Base-by-base conservation (phyloP, 2,888 invertebrate genomes). In the Mylabris sibirica region DNA sequence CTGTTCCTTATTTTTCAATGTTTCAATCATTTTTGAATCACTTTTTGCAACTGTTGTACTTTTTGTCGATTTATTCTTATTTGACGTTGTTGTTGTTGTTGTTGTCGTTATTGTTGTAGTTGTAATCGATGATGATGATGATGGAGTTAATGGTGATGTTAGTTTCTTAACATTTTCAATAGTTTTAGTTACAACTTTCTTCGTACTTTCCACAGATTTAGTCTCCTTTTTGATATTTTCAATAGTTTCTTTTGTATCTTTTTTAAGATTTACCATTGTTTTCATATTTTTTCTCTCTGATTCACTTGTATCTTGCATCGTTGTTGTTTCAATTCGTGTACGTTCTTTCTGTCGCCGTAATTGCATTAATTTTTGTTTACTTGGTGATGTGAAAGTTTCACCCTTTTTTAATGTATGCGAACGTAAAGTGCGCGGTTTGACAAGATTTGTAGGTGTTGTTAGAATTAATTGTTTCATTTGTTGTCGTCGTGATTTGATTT, bases 381-480 rank as follows among this genome's bases (percentile, higher is more conserved):
- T 68, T 41, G 59, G 61, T 70, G 66, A 68, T 72, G 60, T 35
- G 12, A 64, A 78, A 2, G 77, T 68, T 9, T 77, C 75, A 3
- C 77, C 74, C 64, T 79, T 81, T 66, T 78, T 79, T 60, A 76
- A 65, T 24, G 81, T 78, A 24, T 80, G 78, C 3, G 79, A 76
- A 53, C 80, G 67, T 20, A 81, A 68, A 11, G 76, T 73, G 61
- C 79, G 74, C 20, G 78, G 76, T 67, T 79, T 80, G 2, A 80
- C 76, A 11, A 76, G 73, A 8, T 76, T 75, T 35, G 69, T 72
- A 0, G 77, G 73, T 14, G 74, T 73, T 11, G 79, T 75, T 14
- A 81, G 62, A 6, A 80, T 65, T 60, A 80, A 68, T 64, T 78
- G 75, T 72, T 80, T 81, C 6, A 80, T 75, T 70, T 80, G 78